These are phyloP conservation scores for Cacatua alba DNA, from an alignment of 2,113 vertebrate species.

Conservation along the genomic window DNA sequence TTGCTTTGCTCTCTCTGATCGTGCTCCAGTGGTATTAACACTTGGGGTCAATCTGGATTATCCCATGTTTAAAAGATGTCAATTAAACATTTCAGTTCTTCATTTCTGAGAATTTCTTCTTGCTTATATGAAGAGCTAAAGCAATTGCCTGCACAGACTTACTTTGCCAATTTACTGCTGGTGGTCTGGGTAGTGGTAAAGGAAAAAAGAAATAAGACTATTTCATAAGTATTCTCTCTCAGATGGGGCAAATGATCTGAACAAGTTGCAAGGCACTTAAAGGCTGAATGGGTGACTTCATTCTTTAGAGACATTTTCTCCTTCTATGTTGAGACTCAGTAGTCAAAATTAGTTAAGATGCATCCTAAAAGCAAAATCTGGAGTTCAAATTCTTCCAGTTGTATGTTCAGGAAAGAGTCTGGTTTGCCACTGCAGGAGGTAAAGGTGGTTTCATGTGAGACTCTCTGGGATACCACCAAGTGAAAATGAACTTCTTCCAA, in stretches of 20 bases:
- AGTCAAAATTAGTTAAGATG: constrained; percentile 11
- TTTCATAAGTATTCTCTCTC: neutral
- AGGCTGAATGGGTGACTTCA: neutral
- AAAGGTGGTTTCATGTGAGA: constrained; percentile 2
- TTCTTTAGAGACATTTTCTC: neutral
- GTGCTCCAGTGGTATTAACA: constrained; percentile 61
- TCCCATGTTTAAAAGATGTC: constrained; percentile 54
- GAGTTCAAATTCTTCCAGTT: neutral
- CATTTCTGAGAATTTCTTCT: constrained; percentile 48
- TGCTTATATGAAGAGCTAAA: constrained; percentile 15
- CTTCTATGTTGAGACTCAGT: neutral
- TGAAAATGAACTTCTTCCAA: constrained; percentile 25
- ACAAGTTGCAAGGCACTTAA: neutral
- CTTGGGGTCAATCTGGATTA: constrained; percentile 69
- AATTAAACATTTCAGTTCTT: constrained; percentile 51
- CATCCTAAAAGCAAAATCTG: neutral
- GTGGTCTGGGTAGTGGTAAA: neutral
- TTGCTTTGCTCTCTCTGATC: constrained; percentile 63
- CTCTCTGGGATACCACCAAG: neutral
- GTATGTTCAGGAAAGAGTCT: neutral
- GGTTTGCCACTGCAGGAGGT: neutral
- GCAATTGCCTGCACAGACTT: neutral
- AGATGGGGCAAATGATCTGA: neutral
- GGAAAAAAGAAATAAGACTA: neutral
- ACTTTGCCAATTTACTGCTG: neutral